These are phyloP conservation scores for Lasioglossum figueresi DNA, from an alignment of 2,888 invertebrate species.

Conservation along the genomic window DNA sequence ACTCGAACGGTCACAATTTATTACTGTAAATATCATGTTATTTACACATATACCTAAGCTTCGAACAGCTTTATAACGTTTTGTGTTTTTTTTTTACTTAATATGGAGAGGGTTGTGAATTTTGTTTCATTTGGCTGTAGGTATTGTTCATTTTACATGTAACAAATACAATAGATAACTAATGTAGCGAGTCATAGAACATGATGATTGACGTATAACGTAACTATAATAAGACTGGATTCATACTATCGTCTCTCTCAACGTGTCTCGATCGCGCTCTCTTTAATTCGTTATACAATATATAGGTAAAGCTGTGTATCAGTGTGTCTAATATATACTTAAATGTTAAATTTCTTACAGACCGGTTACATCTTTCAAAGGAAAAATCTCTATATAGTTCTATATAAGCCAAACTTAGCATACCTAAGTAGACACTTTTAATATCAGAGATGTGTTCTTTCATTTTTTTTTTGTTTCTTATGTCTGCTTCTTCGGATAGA, in stretches of 20 bases:
- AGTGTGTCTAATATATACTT: slow-evolving; percentile 64
- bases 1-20: slow-evolving; percentile 78
- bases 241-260: slow-evolving; percentile 56
- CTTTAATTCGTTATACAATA: slow-evolving; percentile 66
- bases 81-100: slow-evolving; percentile 54
- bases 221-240: slow-evolving; percentile 69
- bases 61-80: slow-evolving; percentile 77
- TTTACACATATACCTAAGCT: slow-evolving; percentile 82
- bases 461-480: not conserved
- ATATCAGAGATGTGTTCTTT: slow-evolving; percentile 63
- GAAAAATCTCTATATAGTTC: slow-evolving; percentile 69
- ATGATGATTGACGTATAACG: slow-evolving; percentile 76
- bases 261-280: slow-evolving; percentile 46
- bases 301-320: slow-evolving; percentile 68
- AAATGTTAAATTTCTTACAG: slow-evolving; percentile 66
- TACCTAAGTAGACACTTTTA: slow-evolving; percentile 72
- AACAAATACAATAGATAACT: slow-evolving; percentile 80
- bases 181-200: slow-evolving; percentile 77
- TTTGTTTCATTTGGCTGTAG: slow-evolving; percentile 64
- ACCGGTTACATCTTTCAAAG: slow-evolving; percentile 71
- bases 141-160: slow-evolving; percentile 76
- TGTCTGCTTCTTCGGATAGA: slow-evolving; percentile 57
- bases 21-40: slow-evolving; percentile 82
- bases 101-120: slow-evolving; percentile 71
- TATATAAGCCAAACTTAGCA: slow-evolving; percentile 76